phyloP scores from a whole-genome alignment of 2,113 vertebrate species.

The Coptodon rendalli region DNA sequence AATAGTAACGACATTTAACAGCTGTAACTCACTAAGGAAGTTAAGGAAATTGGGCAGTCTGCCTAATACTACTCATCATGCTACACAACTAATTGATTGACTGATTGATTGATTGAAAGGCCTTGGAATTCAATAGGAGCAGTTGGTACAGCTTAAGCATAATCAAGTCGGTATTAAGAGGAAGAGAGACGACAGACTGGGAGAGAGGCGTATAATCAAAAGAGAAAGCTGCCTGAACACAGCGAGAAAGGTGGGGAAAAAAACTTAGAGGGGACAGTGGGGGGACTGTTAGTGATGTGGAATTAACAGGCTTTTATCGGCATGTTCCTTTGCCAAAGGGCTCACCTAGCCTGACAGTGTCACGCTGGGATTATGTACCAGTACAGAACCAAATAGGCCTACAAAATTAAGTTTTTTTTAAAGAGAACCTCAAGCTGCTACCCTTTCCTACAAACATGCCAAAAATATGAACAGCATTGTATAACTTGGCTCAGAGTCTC shows the following conservation, averaged over 20 bases:
- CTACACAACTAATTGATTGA: background rate
- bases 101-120: background rate
- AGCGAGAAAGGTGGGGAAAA: background rate
- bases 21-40: background rate
- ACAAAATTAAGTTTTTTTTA: background rate
- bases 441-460: background rate
- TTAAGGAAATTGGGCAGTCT: background rate
- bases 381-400: background rate
- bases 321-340: slow-evolving; percentile 36
- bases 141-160: background rate
- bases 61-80: background rate
- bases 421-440: background rate
- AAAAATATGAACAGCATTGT: background rate
- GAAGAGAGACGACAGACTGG: background rate
- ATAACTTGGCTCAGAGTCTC: background rate
- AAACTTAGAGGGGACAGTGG: background rate
- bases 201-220: background rate
- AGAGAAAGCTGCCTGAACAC: background rate
- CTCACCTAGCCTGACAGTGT: slow-evolving; percentile 6
- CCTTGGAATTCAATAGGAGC: background rate
- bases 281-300: slow-evolving; percentile 35
- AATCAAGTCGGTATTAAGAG: slow-evolving; percentile 1
- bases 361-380: background rate
- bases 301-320: slow-evolving; percentile 53
- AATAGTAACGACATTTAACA: background rate